phyloP scores from a whole-genome alignment of 1,140 invertebrate genomes.

The Trigoniulus corallinus region DNA sequence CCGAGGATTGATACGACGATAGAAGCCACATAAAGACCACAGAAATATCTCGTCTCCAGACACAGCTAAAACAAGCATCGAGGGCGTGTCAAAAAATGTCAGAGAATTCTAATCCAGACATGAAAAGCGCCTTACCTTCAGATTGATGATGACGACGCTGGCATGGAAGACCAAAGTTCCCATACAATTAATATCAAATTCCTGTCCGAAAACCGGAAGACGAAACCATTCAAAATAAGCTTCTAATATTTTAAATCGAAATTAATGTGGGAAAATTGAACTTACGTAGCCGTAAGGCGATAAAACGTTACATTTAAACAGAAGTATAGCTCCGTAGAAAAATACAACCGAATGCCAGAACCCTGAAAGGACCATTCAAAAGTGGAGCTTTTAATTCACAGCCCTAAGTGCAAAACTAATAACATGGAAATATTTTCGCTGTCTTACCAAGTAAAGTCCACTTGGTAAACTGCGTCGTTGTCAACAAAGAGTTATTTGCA shows the following conservation, averaged over 20 bases:
- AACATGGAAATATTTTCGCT: slow-evolving; percentile 23
- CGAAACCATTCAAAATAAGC: neutral
- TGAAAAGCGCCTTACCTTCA: slow-evolving; percentile 28
- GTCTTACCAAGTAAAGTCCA: slow-evolving; percentile 36
- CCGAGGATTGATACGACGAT: neutral
- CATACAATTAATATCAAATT: slow-evolving; percentile 27
- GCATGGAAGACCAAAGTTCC: slow-evolving; percentile 31
- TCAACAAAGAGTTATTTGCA: slow-evolving; percentile 44
- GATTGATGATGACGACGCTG: slow-evolving; percentile 31
- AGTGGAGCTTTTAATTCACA: slow-evolving; percentile 8
- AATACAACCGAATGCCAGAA: slow-evolving; percentile 36
- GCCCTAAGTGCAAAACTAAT: too few relatives aligned
- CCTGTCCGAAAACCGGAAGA: slow-evolving; percentile 15
- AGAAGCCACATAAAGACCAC: neutral
- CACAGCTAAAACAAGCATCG: neutral
- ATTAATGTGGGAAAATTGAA: slow-evolving; percentile 19
- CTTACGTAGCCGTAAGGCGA: slow-evolving; percentile 16
- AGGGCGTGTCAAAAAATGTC: neutral
- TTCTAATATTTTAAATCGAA: neutral
- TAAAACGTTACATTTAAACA: slow-evolving; percentile 26
- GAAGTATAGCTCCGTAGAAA: slow-evolving; percentile 33
- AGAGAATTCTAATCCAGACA: neutral
- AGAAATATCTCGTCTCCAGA: neutral
- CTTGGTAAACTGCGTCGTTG: slow-evolving; percentile 38
- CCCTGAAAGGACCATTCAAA: slow-evolving; percentile 22